A percentile compares a stretch with the other conserved stretches of the same genome.
These are phyloP conservation scores for Cerastis rubricosa DNA, from an alignment of 2,888 invertebrate genomes.

Conservation along the genomic window DNA sequence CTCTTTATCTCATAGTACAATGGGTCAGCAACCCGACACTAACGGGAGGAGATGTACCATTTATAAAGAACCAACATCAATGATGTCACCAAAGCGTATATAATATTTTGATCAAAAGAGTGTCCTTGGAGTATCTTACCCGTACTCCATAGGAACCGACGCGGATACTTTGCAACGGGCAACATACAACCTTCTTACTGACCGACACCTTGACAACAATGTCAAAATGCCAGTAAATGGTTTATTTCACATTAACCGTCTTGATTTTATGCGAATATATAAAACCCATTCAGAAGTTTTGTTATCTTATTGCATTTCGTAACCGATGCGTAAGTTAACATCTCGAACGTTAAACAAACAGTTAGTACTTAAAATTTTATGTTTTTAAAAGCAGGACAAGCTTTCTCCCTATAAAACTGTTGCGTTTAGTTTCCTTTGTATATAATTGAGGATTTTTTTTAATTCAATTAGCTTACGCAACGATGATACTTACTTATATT, in stretches of 20 bases:
- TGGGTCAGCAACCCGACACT: not conserved
- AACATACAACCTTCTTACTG: not conserved
- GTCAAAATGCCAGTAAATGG: not conserved
- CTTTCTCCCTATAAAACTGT: slow-evolving; percentile 51
- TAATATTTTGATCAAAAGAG: not conserved
- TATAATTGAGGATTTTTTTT: slow-evolving; percentile 34
- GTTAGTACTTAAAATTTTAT: slow-evolving; percentile 35
- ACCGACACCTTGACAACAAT: not conserved
- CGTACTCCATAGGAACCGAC: not conserved
- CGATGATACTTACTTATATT: slow-evolving; percentile 7
- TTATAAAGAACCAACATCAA: not conserved
- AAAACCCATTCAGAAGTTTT: slow-evolving; percentile 18
- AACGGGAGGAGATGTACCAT: not conserved
- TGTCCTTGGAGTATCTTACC: not conserved
- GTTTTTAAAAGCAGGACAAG: slow-evolving; percentile 45
- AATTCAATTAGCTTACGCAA: slow-evolving; percentile 36
- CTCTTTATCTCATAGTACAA: not conserved
- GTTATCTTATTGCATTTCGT: slow-evolving; percentile 28
- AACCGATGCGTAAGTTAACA: slow-evolving; percentile 43
- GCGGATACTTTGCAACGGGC: not conserved
- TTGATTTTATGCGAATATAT: slow-evolving; percentile 6
- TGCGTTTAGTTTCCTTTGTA: slow-evolving; percentile 44
- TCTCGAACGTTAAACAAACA: slow-evolving; percentile 30
- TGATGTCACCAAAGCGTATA: not conserved
- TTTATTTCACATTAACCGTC: no score